Base-by-base conservation (phyloP, 2,113 vertebrate genomes). In the Zosterops pallidus region DNA sequence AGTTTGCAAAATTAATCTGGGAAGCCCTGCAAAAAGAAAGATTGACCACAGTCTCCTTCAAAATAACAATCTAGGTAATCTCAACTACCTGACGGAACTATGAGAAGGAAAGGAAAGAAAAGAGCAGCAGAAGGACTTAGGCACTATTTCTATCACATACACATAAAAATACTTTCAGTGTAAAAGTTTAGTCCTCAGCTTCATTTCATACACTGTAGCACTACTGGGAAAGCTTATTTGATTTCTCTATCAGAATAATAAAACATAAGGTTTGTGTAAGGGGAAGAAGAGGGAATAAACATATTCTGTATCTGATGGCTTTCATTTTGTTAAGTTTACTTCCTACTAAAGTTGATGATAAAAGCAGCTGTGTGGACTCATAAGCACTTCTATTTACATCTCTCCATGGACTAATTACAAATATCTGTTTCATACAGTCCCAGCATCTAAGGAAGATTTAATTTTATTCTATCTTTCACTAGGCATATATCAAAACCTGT, bases 321-420 rank as follows among this genome's bases (percentile, higher is more conserved):
- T 94, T 84, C 28, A 2, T 84, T 95, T 84, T 78, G 33, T 67
- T 75, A 94, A 44, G 10, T 62, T 89, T 72, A 72, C 70, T 95
- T 91, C 67, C 67, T 62, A 24, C 82, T 82, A 70, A 84, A 89
- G 49, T 11, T 92, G 52, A 63, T 53, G 39, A 87, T 42, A 89
- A 83, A 91, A 83, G 37, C 53, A 94, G 62, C 53, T 92, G 42
- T 77, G 53, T 77, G 46, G 21, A 64, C 50, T 89, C 53, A 60
- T 22, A 89, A 82, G 47, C 70, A 85, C 29, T 49, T 92, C 74
- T 84, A 68, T 89, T 65, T 89, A 65, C 70, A 91, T 62, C 46
- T 77, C 70, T 76, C 87, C 50, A 56, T 5, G 29, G 78, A 85
- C 67, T 92, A 86, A 94, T 94, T 95, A 92, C 24, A 82, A 94